These are phyloP conservation scores for Apolygus lucorum DNA, from an alignment of 1,140 invertebrate genomes.

Conservation along the genomic window DNA sequence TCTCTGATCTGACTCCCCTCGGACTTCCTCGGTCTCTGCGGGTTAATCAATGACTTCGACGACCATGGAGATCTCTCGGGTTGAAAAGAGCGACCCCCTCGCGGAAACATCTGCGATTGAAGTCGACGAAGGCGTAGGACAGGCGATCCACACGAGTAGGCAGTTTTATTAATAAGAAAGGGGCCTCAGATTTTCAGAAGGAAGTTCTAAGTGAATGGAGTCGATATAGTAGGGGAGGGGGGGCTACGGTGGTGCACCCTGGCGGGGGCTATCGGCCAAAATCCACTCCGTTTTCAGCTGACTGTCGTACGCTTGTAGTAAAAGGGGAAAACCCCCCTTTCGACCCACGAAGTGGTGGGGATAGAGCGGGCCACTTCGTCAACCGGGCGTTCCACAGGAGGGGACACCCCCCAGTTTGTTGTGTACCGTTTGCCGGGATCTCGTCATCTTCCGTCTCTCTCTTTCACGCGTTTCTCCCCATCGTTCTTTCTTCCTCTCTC, in stretches of 20 bases:
- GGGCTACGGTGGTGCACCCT: background rate
- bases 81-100: too few relatives aligned
- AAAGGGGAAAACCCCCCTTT: background rate
- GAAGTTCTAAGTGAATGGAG: background rate
- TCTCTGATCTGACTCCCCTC: too few relatives aligned
- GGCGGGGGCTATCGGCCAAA: background rate
- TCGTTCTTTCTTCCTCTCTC: background rate
- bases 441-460: background rate
- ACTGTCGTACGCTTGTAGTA: conserved; percentile 2
- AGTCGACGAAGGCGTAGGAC: too few relatives aligned
- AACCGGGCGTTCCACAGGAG: too few relatives aligned
- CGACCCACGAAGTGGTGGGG: conserved; percentile 6
- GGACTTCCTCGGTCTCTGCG: too few relatives aligned
- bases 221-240: background rate
- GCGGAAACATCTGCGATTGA: too few relatives aligned
- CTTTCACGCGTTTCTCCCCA: background rate
- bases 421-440: background rate
- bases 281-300: conserved; percentile 9
- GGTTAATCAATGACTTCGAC: too few relatives aligned
- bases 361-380: conserved; percentile 1
- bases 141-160: too few relatives aligned
- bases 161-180: background rate
- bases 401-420: background rate
- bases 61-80: too few relatives aligned
- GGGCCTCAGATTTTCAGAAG: background rate